Percentiles rank a stretch among this genome's conserved stretches.
Evolutionary conservation across 2,888 invertebrate species (phyloP).

Genomic region (Rotaria sp.): DNA sequence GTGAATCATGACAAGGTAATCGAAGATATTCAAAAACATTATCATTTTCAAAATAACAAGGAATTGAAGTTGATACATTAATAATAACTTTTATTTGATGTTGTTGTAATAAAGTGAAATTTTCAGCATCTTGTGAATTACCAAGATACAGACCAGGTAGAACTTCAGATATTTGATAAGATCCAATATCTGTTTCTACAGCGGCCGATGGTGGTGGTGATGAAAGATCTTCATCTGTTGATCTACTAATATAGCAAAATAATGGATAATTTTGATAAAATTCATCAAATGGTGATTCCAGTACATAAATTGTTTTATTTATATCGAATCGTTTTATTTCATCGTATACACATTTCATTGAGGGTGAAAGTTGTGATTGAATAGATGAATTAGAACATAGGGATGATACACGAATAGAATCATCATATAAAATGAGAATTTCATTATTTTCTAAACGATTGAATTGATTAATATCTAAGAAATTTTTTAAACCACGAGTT

Average conservation of each 20-base stretch:
- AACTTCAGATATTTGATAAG: background rate
- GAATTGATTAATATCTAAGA: background rate
- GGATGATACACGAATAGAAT: background rate
- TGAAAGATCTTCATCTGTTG: background rate
- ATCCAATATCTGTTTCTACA: background rate
- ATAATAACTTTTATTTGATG: background rate
- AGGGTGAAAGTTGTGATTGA: background rate
- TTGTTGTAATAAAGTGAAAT: background rate
- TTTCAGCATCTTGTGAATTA: background rate
- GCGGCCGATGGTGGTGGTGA: background rate
- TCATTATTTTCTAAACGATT: background rate
- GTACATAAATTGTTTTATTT: background rate
- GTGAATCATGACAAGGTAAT: constrained; percentile 7
- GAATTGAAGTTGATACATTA: background rate
- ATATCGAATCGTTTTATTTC: background rate
- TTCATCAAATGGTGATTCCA: background rate
- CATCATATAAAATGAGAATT: background rate
- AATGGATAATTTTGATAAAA: background rate
- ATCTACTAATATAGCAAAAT: background rate
- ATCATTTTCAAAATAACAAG: constrained; percentile 6
- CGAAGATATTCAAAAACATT: background rate
- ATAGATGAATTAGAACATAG: background rate
- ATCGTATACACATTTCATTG: background rate
- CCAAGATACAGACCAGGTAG: background rate
- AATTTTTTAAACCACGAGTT: background rate